Percentiles rank a stretch among this genome's conserved stretches.
phyloP scores from a whole-genome alignment of 2,113 vertebrate genomes.

The Nothocercus julius region DNA sequence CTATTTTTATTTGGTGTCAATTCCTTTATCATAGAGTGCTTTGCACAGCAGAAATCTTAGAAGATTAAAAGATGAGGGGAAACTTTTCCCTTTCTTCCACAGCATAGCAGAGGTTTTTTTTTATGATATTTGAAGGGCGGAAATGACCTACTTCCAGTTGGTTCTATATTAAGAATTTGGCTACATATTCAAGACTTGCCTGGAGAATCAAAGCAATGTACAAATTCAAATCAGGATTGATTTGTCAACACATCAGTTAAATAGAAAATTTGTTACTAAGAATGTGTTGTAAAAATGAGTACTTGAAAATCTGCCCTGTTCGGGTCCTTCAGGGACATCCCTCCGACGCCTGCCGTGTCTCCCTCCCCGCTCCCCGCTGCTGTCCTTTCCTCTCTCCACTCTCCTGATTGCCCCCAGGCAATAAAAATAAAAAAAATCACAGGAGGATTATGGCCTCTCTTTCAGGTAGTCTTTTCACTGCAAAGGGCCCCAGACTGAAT shows the following conservation, averaged over 20 bases:
- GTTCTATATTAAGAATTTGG: constrained; percentile 58
- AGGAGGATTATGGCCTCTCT: accelerated
- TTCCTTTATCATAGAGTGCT: constrained; percentile 39
- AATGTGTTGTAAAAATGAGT: constrained; percentile 6
- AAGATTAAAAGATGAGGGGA: constrained; percentile 36
- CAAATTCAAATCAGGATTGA: constrained; percentile 52
- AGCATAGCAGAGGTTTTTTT: neutral
- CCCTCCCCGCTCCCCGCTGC: neutral
- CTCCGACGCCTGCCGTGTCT: neutral
- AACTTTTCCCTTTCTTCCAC: neutral
- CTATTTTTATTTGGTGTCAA: constrained; percentile 38
- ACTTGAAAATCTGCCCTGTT: neutral
- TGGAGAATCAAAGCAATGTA: constrained; percentile 49
- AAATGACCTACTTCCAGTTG: constrained; percentile 63
- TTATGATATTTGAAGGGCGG: constrained; percentile 36
- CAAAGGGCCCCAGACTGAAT: neutral
- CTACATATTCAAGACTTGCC: constrained; percentile 34
- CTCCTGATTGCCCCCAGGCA: neutral
- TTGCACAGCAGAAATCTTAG: constrained; percentile 3
- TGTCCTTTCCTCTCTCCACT: neutral
- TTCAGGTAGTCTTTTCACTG: neutral
- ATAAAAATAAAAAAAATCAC: neutral
- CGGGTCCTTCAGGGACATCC: constrained; percentile 48
- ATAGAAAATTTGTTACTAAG: constrained; percentile 29
- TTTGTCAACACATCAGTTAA: constrained; percentile 54